phyloP scores from a whole-genome alignment of 2,888 invertebrate species.

The Latrodectus hesperus region DNA sequence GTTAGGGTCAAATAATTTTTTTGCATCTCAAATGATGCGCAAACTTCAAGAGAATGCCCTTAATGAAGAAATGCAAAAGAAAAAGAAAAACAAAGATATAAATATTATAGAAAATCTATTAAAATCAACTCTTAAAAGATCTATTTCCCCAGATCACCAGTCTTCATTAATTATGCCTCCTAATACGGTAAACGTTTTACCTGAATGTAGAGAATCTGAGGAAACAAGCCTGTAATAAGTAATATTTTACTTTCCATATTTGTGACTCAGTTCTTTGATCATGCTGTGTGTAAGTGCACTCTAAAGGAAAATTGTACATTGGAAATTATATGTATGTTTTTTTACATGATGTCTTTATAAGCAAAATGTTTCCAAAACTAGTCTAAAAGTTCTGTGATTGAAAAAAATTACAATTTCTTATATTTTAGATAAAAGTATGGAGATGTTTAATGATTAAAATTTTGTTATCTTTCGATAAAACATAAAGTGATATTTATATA shows the following conservation, averaged over 20 bases:
- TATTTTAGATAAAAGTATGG: neutral
- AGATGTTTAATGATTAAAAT: neutral
- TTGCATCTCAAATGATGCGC: slow-evolving; percentile 71
- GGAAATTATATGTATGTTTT: slow-evolving; percentile 18
- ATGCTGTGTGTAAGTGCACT: slow-evolving; percentile 63
- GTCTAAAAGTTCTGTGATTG: slow-evolving; percentile 69
- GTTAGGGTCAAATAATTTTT: slow-evolving; percentile 69
- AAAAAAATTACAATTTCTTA: slow-evolving; percentile 24
- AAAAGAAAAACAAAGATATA: slow-evolving; percentile 59
- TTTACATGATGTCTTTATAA: slow-evolving; percentile 66
- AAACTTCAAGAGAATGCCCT: slow-evolving; percentile 71
- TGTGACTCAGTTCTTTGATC: slow-evolving; percentile 35
- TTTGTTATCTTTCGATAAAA: neutral
- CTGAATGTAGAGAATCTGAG: slow-evolving; percentile 27
- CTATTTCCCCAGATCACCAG: slow-evolving; percentile 56
- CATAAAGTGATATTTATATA: neutral
- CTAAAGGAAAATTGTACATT: slow-evolving; percentile 50
- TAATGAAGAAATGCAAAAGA: slow-evolving; percentile 66
- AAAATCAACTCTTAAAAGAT: slow-evolving; percentile 70
- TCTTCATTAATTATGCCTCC: slow-evolving; percentile 37
- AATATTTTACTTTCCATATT: slow-evolving; percentile 14
- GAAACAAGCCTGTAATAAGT: slow-evolving; percentile 30
- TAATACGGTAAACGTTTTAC: slow-evolving; percentile 31
- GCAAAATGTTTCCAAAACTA: slow-evolving; percentile 62
- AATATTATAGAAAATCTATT: slow-evolving; percentile 70